Conservation (phyloP, 2,113 vertebrate species). For the Cygnus atratus region DNA sequence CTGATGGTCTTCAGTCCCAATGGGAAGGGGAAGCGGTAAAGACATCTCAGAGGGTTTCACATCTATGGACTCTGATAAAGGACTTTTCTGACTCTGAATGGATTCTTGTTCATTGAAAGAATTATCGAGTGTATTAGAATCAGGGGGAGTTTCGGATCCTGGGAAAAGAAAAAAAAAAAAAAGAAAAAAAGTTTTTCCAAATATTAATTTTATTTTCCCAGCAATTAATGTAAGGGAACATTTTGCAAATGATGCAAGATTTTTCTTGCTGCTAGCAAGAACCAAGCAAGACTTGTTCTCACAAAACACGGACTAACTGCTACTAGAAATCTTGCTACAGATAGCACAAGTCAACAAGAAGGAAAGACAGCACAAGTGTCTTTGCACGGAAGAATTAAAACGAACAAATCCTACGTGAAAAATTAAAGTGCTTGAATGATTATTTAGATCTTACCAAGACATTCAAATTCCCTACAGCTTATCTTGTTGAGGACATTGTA, state of each 20-base stretch:
- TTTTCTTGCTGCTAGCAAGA: neutral
- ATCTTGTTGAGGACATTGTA: neutral
- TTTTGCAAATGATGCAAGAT: neutral
- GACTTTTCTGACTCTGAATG: slow-evolving; percentile 75
- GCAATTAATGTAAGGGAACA: neutral
- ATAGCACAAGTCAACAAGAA: neutral
- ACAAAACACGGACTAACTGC: neutral
- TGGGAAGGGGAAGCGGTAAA: slow-evolving; percentile 78
- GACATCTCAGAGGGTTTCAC: slow-evolving; percentile 81
- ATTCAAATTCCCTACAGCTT: neutral
- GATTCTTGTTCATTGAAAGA: slow-evolving; percentile 75
- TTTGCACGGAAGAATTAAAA: neutral
- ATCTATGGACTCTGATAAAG: slow-evolving; percentile 76
- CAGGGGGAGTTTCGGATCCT: slow-evolving; percentile 75
- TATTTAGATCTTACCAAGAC: neutral
- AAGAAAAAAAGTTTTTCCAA: neutral
- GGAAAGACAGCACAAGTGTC: neutral
- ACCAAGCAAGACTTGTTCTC: neutral
- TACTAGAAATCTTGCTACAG: neutral
- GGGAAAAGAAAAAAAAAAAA: neutral
- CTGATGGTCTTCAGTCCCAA: slow-evolving; percentile 80
- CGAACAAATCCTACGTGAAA: neutral
- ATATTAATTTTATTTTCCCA: neutral
- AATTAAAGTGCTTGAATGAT: neutral
- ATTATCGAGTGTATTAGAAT: slow-evolving; percentile 65